A percentile compares a stretch with the other conserved stretches of the same genome.
Evolutionary conservation across 2,113 vertebrate species (phyloP).

Genomic region (Corythoichthys haematopterus): DNA sequence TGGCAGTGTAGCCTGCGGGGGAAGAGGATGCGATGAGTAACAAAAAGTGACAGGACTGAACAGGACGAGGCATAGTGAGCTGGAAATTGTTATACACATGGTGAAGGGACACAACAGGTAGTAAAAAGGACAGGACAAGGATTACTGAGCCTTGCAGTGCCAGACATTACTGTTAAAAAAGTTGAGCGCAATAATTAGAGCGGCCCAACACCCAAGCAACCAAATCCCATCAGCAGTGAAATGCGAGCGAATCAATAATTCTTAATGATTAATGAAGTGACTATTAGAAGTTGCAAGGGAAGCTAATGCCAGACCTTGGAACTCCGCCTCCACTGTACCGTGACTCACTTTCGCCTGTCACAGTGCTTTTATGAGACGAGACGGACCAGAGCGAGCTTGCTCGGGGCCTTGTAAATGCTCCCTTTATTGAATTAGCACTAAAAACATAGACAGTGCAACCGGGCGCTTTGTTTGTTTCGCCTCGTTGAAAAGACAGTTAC

Average conservation of each 20-base stretch:
- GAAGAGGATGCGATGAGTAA: no score
- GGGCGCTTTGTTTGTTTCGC: conserved; percentile 1
- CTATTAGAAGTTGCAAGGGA: background rate
- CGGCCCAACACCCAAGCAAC: background rate
- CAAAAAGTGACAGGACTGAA: no score
- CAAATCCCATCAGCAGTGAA: background rate
- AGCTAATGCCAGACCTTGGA: background rate
- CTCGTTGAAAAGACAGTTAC: background rate
- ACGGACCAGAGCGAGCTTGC: background rate
- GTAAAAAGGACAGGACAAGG: background rate
- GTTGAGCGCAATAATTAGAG: background rate
- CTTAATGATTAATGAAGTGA: background rate
- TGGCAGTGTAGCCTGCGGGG: no score
- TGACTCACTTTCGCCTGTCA: background rate
- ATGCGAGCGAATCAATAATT: background rate
- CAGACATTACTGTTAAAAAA: background rate
- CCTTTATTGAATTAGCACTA: conserved; percentile 4
- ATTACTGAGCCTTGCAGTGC: background rate
- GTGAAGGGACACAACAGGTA: background rate
- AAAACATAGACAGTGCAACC: background rate
- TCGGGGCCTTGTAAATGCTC: background rate
- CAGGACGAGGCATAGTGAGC: background rate
- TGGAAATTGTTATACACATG: background rate
- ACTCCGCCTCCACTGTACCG: background rate
- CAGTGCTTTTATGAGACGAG: conserved; percentile 1